A percentile compares a stretch with the other conserved stretches of the same genome.
phyloP scores from a whole-genome alignment of 1,140 invertebrate species.

The Drosophila dunni region DNA sequence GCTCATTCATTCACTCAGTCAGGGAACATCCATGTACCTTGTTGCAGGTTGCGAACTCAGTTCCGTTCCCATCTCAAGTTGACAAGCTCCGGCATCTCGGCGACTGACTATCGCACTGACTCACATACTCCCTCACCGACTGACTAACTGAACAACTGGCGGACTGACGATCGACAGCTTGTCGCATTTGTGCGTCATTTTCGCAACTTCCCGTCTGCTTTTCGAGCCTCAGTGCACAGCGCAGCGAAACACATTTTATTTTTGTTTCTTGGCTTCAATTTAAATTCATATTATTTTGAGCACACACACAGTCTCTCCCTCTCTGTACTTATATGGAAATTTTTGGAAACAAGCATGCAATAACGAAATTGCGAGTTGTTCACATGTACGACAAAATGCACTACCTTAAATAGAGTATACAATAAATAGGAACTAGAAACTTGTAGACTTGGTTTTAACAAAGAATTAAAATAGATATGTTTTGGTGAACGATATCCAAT shows the following conservation, averaged over 20 bases:
- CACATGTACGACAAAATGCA: too few relatives aligned
- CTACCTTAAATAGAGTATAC: too few relatives aligned
- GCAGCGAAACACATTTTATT: constrained; percentile 28
- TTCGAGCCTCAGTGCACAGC: constrained; percentile 57
- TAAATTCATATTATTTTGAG: constrained; percentile 81
- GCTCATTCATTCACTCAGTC: constrained; percentile 59
- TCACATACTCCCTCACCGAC: constrained; percentile 19
- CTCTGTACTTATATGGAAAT: background rate
- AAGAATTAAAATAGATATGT: too few relatives aligned
- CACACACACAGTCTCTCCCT: constrained; percentile 20
- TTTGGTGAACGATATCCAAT: too few relatives aligned
- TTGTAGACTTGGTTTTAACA: too few relatives aligned
- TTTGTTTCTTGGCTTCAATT: constrained; percentile 59
- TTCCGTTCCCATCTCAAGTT: constrained; percentile 65
- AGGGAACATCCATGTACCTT: constrained; percentile 4
- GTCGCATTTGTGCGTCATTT: constrained; percentile 60
- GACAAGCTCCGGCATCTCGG: constrained; percentile 61
- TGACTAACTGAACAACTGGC: constrained; percentile 5
- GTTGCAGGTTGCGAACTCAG: constrained; percentile 31
- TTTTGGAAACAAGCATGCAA: background rate
- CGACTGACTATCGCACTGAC: background rate
- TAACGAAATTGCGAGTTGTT: too few relatives aligned
- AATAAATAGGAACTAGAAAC: too few relatives aligned
- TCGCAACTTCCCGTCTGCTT: constrained; percentile 72
- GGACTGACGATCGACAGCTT: constrained; percentile 56